Percentiles rank a stretch among this genome's conserved stretches.
phyloP scores from a whole-genome alignment of 1,140 invertebrate genomes.

The Teleopsis dalmanni region DNA sequence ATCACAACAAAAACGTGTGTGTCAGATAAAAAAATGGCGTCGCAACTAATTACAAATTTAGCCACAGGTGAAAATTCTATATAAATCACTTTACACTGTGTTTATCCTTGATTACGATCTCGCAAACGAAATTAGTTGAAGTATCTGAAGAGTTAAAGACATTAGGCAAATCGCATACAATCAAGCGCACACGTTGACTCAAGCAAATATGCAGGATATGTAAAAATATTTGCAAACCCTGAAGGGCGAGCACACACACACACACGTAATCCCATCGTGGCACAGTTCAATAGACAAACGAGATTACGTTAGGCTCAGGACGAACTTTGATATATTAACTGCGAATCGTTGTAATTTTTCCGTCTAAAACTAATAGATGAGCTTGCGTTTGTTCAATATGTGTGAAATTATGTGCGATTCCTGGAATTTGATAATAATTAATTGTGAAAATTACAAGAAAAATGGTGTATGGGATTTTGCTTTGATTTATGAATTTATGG shows the following conservation, averaged over 20 bases:
- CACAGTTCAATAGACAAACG: not conserved
- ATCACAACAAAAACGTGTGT: too few relatives aligned
- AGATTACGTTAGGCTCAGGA: not conserved
- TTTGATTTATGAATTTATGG: too few relatives aligned
- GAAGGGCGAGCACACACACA: too few relatives aligned
- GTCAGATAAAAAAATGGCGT: not conserved
- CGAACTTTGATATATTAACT: not conserved
- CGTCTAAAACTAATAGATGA: not conserved
- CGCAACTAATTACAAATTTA: slow-evolving; percentile 5
- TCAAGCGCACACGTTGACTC: not conserved
- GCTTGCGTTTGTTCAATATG: not conserved
- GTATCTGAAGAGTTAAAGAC: not conserved
- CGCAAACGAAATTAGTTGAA: not conserved
- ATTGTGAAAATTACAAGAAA: slow-evolving; percentile 8
- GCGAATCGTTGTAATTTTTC: not conserved
- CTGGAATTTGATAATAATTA: slow-evolving; percentile 8
- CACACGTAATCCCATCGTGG: too few relatives aligned
- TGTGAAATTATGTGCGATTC: not conserved
- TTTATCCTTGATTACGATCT: not conserved
- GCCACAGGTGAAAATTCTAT: slow-evolving; percentile 5
- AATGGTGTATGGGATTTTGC: slow-evolving; percentile 1
- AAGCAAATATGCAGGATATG: not conserved
- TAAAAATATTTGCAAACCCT: not conserved
- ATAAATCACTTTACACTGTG: slow-evolving; percentile 3
- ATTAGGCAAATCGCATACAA: not conserved